Base-by-base conservation (phyloP, 2,888 invertebrate species). In the Eupeodes latifasciatus region DNA sequence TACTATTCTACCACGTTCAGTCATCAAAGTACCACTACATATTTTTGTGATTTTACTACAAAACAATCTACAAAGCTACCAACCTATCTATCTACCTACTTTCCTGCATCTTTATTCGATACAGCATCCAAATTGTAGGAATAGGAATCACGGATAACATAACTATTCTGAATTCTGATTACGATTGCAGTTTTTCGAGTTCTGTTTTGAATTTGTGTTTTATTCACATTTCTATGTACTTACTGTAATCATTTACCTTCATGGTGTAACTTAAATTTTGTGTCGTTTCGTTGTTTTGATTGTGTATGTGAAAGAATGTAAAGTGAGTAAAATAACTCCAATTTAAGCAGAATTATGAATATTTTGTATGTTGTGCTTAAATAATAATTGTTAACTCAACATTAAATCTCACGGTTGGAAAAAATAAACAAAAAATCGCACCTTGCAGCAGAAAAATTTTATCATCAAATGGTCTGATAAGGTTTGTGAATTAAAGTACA, bases 81-180 rank as follows among this genome's bases (percentile, higher is more conserved):
- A 27, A 27, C 27, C 27, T 27, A 27, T 27, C 27, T 27, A 27
- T 27, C 27, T 27, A 27, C 40, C 40, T 40, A 40, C 9, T 9
- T 40, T 5, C 85, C 89, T 85, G 82, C 85, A 85, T 79, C 77
- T 69, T 14, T 72, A 87, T 81, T 88, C 81, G 72, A 89, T 79
- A 87, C 86, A 90, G 89, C 89, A 89, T 90, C 89, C 89, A 90
- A 90, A 86, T 89, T 85, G 12, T 14, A 59, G 89, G 89, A 78
- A 89, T 86, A 59, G 89, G 89, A 78, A 89, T 86, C 89, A 90
- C 89, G 80, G 80, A 67, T 89, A 81, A 81, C 84, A 69, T 82
- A 88, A 82, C 81, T 81, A 75, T 85, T 87, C 69, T 14, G 64
- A 55, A 79, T 86, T 80, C 79, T 83, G 80, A 86, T 80, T 72